Base-by-base conservation (phyloP, 2,888 invertebrate genomes). In the Deilephila elpenor region DNA sequence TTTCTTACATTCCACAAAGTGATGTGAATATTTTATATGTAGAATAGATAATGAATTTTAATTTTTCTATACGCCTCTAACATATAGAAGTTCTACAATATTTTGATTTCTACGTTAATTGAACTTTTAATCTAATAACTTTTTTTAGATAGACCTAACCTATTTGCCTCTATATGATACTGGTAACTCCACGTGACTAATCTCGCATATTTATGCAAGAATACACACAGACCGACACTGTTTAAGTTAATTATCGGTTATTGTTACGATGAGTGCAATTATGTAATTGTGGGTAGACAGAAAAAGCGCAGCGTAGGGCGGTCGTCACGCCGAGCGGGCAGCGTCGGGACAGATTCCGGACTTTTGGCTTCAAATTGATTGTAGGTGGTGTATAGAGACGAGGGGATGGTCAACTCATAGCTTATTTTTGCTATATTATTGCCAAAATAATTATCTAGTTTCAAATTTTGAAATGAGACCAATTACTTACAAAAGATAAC, bases 251-350 rank as follows among this genome's bases (percentile, higher is more conserved):
- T 67, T 67, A 67, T 17, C 67, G 51, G 44, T 51, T 67, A 67
- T 51, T 67, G 67, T 67, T 67, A 67, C 67, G 44, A 67, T 44
- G 67, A 67, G 25, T 67, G 67, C 51, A 67, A 67, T 67, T 67
- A 67, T 17, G 51, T 67, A 67, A 67, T 67, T 67, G 67, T 25
- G 67, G 67, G 67, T 67, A 67, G 67, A 25, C 44, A 67, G 44
- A 67, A 67, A 67, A 67, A 67, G 67, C 44, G 67, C 67, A 14
- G 51, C 67, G 67, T 44, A 44, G 67, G 67, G 67, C 67, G 67
- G 67, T 44, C 75, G 75, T 79, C 79, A 79, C 78, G 80, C 75
- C 70, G 73, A n/a, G 37, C 74, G 79, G 71, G 77, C 80, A 80
- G 11, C 32, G 53, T 20, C 61, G 20, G 56, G 75, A 79, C 78